Evolutionary conservation across 92 coral and sea anemone genomes (phyloP), one percentile per base, ranked within the genome.

Genomic region (Porites lobata): DNA sequence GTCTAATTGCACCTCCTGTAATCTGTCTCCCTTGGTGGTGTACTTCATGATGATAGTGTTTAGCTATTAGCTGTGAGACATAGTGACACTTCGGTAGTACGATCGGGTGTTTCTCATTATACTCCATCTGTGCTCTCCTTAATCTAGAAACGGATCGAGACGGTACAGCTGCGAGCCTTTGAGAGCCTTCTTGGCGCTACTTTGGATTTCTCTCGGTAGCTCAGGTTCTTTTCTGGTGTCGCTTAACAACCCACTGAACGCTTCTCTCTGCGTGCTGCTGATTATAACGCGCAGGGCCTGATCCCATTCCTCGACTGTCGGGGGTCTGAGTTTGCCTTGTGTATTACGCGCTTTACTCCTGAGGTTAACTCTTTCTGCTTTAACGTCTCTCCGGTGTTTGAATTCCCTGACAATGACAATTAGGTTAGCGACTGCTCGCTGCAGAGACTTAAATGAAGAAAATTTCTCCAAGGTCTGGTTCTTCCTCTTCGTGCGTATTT

Each of bases 21-120:
- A 89, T 88, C n/a, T 22, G 76, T 50, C 92, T 71, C 38, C 92
- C 92, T 75, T 88, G 92, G 62, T 87, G 86, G 75, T 80, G 71
- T 10, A 88, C 87, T 20, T 88, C 22, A 10, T 19, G 17, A 18
- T 88, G 91, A 54, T 71, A 63, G 15, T 88, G 91, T 20, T 69
- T 65, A n/a, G 76, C 75, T 32, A 89, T 26, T 50, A 88, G 66
- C 67, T 89, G 22, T 18, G 92, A 50, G 17, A 83, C 29, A 29
- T 88, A 87, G 69, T 88, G 78, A 24, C 53, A n/a, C 52, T 82
- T 88, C 43, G 92, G 92, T 73, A 82, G 47, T 11, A 88, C 73
- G 50, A 85, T 73, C 12, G 84, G 89, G 64, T 85, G 85, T 58
- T 76, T 85, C 75, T 85, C 89, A 22, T 83, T 76, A n/a, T 61